These are phyloP conservation scores for Champsocephalus esox DNA, from an alignment of 2,797 vertebrate genomes.

Conservation along the genomic window DNA sequence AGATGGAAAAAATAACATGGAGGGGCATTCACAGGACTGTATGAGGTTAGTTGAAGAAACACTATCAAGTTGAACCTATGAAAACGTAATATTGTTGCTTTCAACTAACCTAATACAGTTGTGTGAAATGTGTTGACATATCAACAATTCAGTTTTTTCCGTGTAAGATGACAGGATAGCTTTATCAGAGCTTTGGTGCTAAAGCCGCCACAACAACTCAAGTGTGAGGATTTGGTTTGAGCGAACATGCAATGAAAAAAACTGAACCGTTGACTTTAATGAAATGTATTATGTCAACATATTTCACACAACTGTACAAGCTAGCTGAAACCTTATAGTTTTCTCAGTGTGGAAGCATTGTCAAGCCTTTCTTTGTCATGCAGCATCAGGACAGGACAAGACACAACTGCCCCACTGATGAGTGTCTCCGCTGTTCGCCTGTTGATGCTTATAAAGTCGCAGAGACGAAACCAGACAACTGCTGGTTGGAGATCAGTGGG, in stretches of 20 bases:
- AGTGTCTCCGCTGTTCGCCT: constrained; percentile 40
- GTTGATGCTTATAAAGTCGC: constrained; percentile 53
- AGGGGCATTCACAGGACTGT: constrained; percentile 14
- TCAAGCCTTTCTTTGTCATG: constrained; percentile 28
- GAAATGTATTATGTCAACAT: too few species aligned
- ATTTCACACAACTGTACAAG: too few species aligned
- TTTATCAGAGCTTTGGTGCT: constrained; percentile 39
- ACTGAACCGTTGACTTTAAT: too few species aligned
- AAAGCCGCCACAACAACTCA: constrained; percentile 39
- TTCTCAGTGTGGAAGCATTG: constrained; percentile 38
- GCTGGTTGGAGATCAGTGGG: constrained; percentile 68
- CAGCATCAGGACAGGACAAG: constrained; percentile 48
- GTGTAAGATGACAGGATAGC: constrained; percentile 25
- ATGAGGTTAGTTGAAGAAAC: too few species aligned
- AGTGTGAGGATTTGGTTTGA: constrained; percentile 47
- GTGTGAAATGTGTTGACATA: too few species aligned
- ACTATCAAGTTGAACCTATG: too few species aligned
- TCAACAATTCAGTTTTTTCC: neutral
- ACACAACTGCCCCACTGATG: constrained; percentile 48
- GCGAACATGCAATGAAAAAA: neutral
- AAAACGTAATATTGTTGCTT: too few species aligned
- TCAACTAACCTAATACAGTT: too few species aligned
- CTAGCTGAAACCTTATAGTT: too few species aligned
- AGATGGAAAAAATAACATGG: constrained; percentile 42
- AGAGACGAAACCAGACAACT: constrained; percentile 69